phyloP scores from a whole-genome alignment of 2,113 vertebrate genomes.

The Morone chrysops region DNA sequence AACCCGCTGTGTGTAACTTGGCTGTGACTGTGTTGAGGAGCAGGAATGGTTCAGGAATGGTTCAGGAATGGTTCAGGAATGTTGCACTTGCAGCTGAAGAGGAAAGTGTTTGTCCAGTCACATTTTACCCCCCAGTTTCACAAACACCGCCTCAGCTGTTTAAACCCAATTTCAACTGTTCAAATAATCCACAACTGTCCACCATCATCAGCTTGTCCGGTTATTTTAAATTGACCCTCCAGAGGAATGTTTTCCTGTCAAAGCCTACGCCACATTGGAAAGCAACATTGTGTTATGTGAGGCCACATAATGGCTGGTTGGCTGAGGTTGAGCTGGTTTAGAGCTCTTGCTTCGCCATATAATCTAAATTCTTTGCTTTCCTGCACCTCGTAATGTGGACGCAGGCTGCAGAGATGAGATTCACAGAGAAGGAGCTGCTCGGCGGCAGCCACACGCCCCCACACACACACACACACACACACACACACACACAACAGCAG shows the following conservation, averaged over 20 bases:
- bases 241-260: constrained; percentile 50
- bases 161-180: constrained; percentile 65
- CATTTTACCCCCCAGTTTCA: constrained; percentile 38
- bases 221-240: constrained; percentile 61
- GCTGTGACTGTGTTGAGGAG: constrained; percentile 58
- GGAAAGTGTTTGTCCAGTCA: constrained; percentile 66
- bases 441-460: constrained; percentile 55
- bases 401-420: constrained; percentile 55
- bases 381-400: constrained; percentile 58
- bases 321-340: constrained; percentile 61
- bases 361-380: constrained; percentile 77
- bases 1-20: constrained; percentile 63
- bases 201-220: constrained; percentile 6
- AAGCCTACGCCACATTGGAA: constrained; percentile 49
- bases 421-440: constrained; percentile 44
- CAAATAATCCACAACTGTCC: constrained; percentile 67
- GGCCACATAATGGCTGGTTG: constrained; percentile 75
- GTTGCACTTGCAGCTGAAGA: constrained; percentile 72
- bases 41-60: constrained; percentile 70
- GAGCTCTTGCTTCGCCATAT: constrained; percentile 56
- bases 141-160: constrained; percentile 66
- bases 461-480: constrained; percentile 58
- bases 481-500: constrained; percentile 56
- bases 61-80: constrained; percentile 61
- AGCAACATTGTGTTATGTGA: constrained; percentile 66